A percentile compares a stretch with the other conserved stretches of the same genome.
Conservation (phyloP, 2,113 vertebrate species). For the Osmerus mordax region DNA sequence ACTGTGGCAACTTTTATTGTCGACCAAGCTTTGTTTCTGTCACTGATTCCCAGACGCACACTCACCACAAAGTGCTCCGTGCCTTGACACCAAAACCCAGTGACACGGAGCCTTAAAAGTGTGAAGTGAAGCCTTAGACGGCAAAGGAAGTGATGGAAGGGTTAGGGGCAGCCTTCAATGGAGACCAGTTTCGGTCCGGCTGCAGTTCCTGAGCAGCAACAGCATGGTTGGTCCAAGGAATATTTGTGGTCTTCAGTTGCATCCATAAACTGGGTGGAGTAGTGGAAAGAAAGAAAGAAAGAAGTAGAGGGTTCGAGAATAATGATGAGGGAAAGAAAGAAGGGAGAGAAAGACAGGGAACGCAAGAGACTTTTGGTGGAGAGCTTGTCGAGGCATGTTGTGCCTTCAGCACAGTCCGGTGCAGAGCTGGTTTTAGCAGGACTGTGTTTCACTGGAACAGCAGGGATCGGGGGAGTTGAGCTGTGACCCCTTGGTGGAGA, state of each 20-base stretch:
- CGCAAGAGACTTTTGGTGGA: conserved; percentile 7
- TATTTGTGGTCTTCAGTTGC: conserved; percentile 42
- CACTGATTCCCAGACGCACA: conserved; percentile 32
- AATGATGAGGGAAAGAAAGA: conserved; percentile 21
- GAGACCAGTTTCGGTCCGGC: conserved; percentile 21
- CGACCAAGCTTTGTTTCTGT: conserved; percentile 37
- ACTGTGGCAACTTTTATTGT: conserved; percentile 35
- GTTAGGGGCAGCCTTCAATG: conserved; percentile 3
- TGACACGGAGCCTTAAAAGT: conserved; percentile 13
- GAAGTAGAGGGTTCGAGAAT: neutral
- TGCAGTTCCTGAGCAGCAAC: conserved; percentile 40
- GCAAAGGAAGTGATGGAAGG: too few relatives aligned
- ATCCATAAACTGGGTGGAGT: conserved; percentile 35
- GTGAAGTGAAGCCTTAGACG: too few relatives aligned
- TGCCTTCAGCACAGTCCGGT: conserved; percentile 40
- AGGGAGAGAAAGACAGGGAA: conserved; percentile 21
- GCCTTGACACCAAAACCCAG: conserved; percentile 36
- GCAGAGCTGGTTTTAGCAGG: conserved; percentile 45
- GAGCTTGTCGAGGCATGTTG: conserved; percentile 54
- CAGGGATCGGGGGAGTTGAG: conserved; percentile 44
- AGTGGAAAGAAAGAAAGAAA: neutral
- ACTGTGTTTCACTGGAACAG: conserved; percentile 40
- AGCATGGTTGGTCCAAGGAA: conserved; percentile 26
- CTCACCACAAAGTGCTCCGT: conserved; percentile 35
- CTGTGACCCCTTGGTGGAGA: conserved; percentile 24